These are phyloP conservation scores for Amblyjoppa fuscipennis DNA, from an alignment of 2,888 invertebrate genomes.

Conservation along the genomic window DNA sequence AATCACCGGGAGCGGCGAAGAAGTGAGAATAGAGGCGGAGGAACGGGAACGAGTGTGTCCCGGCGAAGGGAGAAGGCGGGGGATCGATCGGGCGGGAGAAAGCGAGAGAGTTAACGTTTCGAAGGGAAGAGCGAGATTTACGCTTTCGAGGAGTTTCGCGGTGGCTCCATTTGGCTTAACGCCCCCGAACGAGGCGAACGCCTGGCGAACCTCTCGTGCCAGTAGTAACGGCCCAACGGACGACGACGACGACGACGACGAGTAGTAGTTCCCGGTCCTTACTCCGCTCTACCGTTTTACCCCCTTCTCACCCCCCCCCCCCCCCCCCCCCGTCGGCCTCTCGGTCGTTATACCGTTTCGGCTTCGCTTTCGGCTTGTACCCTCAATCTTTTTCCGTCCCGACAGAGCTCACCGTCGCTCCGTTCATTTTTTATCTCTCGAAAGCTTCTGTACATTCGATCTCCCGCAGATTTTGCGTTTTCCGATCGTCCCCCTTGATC, in stretches of 20 bases:
- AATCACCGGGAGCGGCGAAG: slow-evolving; percentile 41
- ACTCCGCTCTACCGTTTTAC: slow-evolving; percentile 12
- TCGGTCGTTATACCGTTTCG: slow-evolving; percentile 26
- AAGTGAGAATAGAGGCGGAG: slow-evolving; percentile 32
- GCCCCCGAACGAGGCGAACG: slow-evolving; percentile 49
- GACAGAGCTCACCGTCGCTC: not conserved
- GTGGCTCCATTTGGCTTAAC: slow-evolving; percentile 59
- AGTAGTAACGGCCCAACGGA: slow-evolving; percentile 47
- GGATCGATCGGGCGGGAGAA: not conserved
- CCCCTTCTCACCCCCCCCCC: not conserved
- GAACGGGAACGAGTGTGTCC: slow-evolving; percentile 30
- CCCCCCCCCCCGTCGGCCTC: not conserved
- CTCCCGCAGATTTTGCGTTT: slow-evolving; percentile 33
- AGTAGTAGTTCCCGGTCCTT: slow-evolving; percentile 38
- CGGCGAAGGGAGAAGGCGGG: slow-evolving; percentile 9
- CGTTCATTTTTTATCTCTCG: slow-evolving; percentile 16
- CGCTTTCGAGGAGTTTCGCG: slow-evolving; percentile 53
- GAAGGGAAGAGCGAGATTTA: slow-evolving; percentile 40
- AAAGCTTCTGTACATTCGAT: slow-evolving; percentile 29
- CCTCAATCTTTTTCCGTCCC: slow-evolving; percentile 19
- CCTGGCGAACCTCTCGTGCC: slow-evolving; percentile 37
- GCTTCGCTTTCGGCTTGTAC: slow-evolving; percentile 42
- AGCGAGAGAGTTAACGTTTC: slow-evolving; percentile 4
- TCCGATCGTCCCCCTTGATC: slow-evolving; percentile 6
- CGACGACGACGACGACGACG: slow-evolving; percentile 36